Evolutionary conservation across 1,140 invertebrate genomes (phyloP), one percentile per base, ranked within the genome.

Genomic region (Akabosia matsudoensis): DNA sequence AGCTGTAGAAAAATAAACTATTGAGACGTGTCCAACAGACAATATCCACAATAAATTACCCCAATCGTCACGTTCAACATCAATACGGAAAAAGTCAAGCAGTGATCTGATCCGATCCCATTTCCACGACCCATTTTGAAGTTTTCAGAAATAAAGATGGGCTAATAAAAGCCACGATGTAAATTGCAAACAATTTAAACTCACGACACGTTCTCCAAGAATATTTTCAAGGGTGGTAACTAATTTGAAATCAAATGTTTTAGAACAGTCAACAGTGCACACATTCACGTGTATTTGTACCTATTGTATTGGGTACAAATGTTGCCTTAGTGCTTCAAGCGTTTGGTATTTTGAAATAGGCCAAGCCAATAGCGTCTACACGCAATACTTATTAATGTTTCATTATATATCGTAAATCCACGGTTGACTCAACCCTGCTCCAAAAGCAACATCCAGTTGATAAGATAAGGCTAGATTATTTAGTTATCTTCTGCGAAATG

Each of bases 1-100:
- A 93, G 85, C 92, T 93, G 87, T 56, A 86, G 87, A 81, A 78
- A 76, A 83, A 83, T 22, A 10, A 3, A 73, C 34, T 73, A n/a
- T n/a, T n/a, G n/a, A 14, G 13, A 13, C 45, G 13, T 14, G 45
- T 52, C n/a, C n/a, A n/a, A n/a, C n/a, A n/a, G n/a, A n/a, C n/a
- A n/a, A n/a, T n/a, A n/a, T n/a, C n/a, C n/a, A n/a, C n/a, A n/a
- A n/a, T n/a, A n/a, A n/a, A n/a, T n/a, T 72, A 72, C 70, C 70
- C 70, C 70, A 45, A 34, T 14, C 22, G 37, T 45, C 3, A 72
- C 70, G 33, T 72, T 72, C 45, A 72, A 24, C 33, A 72, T 72
- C 24, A 72, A 26, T 1, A 72, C 70, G 7, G 70, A 72, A 72
- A 72, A 72, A 22, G 33, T 72, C 33, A 72, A 22, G 30, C 70